phyloP scores from a whole-genome alignment of 1,140 invertebrate genomes.

The Drosophila serrata region DNA sequence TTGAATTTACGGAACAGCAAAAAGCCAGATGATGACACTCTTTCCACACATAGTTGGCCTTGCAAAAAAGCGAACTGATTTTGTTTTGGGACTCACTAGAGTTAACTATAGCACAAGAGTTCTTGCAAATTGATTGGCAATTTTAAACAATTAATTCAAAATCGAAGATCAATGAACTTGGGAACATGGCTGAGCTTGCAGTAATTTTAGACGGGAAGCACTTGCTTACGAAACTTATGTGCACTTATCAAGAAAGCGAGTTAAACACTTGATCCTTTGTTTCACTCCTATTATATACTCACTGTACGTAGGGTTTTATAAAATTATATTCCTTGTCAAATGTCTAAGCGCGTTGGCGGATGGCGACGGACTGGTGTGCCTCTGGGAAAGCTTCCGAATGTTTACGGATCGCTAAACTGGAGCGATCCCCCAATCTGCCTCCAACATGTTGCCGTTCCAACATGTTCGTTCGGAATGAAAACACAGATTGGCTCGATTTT shows the following conservation, averaged over 20 bases:
- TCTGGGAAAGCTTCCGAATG: conserved; percentile 27
- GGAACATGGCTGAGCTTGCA: conserved; percentile 40
- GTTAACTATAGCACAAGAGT: not conserved
- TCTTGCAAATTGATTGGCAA: conserved; percentile 39
- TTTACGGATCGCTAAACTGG: conserved; percentile 49
- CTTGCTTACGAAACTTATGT: conserved; percentile 19
- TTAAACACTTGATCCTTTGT: conserved; percentile 17
- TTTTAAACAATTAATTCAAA: conserved; percentile 54
- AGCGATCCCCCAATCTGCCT: conserved; percentile 7
- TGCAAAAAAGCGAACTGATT: conserved; percentile 26
- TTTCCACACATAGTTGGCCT: conserved; percentile 31
- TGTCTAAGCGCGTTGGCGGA: conserved; percentile 56
- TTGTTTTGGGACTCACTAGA: conserved; percentile 1
- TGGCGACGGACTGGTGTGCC: conserved; percentile 51
- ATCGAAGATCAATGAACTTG: conserved; percentile 61
- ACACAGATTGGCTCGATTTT: conserved; percentile 17
- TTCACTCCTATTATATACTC: conserved; percentile 36
- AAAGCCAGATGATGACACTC: conserved; percentile 35
- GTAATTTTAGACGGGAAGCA: conserved; percentile 16
- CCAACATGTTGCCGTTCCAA: conserved; percentile 54
- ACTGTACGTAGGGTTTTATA: conserved; percentile 19
- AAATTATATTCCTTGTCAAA: conserved; percentile 14
- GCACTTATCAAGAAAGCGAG: not conserved
- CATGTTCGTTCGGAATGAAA: conserved; percentile 59
- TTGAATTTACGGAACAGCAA: conserved; percentile 58